Evolutionary conservation across 2,888 invertebrate species (phyloP).

Genomic region (Pseudeuparius sepicola): DNA sequence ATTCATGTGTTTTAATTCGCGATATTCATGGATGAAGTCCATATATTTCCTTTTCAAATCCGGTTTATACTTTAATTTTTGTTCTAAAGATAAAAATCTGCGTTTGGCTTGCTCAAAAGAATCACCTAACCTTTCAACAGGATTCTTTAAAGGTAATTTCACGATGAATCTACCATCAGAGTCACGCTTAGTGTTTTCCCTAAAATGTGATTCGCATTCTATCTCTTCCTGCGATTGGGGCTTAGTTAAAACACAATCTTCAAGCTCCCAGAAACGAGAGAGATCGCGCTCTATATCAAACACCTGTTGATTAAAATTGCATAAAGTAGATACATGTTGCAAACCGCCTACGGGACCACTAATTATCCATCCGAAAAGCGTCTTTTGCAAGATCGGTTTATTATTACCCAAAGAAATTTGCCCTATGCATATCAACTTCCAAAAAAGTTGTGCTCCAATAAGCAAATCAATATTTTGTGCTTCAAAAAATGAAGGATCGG

Average conservation of each 20-base stretch:
- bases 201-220: conserved; percentile 13
- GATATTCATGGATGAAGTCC: conserved; percentile 19
- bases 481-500: background rate
- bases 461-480: background rate
- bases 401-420: background rate
- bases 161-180: conserved; percentile 17
- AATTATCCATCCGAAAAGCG: background rate
- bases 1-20: conserved; percentile 14
- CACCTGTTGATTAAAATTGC: background rate
- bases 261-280: conserved; percentile 1
- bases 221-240: conserved; percentile 14
- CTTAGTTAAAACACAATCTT: conserved; percentile 3
- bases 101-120: conserved; percentile 12
- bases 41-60: conserved; percentile 15
- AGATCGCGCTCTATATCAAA: background rate
- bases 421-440: background rate
- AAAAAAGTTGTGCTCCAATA: background rate
- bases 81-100: conserved; percentile 15
- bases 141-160: conserved; percentile 16
- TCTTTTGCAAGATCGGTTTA: conserved; percentile 1
- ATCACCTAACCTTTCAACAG: conserved; percentile 12
- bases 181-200: conserved; percentile 8
- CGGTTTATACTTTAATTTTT: conserved; percentile 14
- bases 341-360: background rate
- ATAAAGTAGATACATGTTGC: background rate